Conservation (phyloP, 2,113 vertebrate species). For the human (Homo sapiens) region GRCh38 chr3:176098501-176099000, state of each 20-base stretch:
- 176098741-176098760: not conserved
- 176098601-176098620: too few relatives aligned
- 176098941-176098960: not conserved
- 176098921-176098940: not conserved
- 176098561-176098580: too few relatives aligned
- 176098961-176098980: not conserved
- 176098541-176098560: too few relatives aligned
- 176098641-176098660: not conserved
- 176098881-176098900: not conserved
- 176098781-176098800: not conserved
- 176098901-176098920: not conserved
- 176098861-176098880: not conserved
- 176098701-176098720: not conserved
- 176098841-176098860: not conserved
- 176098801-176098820: not conserved
- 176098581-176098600: too few relatives aligned
- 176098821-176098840: not conserved
- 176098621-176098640: too few relatives aligned
- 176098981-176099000: not conserved
- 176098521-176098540: too few relatives aligned
- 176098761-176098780: not conserved
- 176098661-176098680: not conserved
- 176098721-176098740: not conserved
- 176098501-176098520: too few relatives aligned
- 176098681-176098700: not conserved